Evolutionary conservation across 2,113 vertebrate genomes (phyloP).

Genomic region (Ictalurus furcatus): DNA sequence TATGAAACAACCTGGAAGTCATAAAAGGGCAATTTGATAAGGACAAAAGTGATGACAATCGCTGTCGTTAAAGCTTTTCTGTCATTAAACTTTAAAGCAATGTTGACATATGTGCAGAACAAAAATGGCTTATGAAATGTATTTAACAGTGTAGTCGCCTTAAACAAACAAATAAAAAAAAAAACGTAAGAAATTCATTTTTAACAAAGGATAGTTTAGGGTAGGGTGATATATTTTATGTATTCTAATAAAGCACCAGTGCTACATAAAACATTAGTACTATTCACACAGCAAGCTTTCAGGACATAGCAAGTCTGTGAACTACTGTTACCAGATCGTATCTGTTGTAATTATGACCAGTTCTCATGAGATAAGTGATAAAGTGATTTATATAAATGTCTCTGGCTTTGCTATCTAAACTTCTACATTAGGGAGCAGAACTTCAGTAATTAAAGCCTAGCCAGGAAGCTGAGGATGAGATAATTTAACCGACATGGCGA

Average conservation of each 20-base stretch:
- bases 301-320: not conserved
- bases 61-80: not conserved
- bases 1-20: constrained; percentile 34
- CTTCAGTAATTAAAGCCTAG: constrained; percentile 52
- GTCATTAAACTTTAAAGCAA: not conserved
- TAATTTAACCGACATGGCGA: constrained; percentile 23
- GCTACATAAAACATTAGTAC: not conserved
- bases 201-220: not conserved
- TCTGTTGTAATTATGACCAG: not conserved
- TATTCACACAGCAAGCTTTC: not conserved
- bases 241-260: not conserved
- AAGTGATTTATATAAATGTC: not conserved
- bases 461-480: constrained; percentile 48
- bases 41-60: not conserved
- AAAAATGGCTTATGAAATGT: not conserved
- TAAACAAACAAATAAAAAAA: not conserved
- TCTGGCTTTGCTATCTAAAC: constrained; percentile 7
- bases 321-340: not conserved
- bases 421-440: constrained; percentile 52
- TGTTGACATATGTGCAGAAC: not conserved
- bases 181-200: not conserved
- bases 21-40: constrained; percentile 36
- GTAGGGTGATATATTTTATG: not conserved
- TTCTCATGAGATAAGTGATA: not conserved
- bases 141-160: not conserved